phyloP scores from a whole-genome alignment of 2,113 vertebrate genomes.

The Lepidothrix coronata region DNA sequence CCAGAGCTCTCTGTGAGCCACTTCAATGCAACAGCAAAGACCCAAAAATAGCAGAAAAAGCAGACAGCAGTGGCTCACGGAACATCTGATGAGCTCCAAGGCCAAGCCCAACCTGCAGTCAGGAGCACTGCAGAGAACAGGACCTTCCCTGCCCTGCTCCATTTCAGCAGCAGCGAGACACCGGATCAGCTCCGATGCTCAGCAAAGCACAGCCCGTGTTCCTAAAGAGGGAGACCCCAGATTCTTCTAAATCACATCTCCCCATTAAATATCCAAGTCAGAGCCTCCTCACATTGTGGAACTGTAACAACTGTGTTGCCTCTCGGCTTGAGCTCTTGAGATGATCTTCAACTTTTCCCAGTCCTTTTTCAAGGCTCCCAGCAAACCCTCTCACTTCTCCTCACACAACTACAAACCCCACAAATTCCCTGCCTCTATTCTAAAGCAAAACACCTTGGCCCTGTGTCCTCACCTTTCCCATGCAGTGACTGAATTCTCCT shows the following conservation, averaged over 20 bases:
- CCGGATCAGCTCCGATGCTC: neutral
- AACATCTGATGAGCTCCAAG: constrained; percentile 20
- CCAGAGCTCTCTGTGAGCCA: constrained; percentile 17
- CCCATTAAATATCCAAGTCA: neutral
- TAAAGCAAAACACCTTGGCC: neutral
- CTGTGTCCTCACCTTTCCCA: neutral
- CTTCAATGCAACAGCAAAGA: neutral
- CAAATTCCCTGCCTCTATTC: neutral
- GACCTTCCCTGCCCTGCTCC: neutral
- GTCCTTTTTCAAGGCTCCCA: neutral
- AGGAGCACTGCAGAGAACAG: neutral
- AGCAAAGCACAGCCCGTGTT: neutral
- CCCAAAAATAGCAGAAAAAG: neutral
- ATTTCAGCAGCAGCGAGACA: neutral
- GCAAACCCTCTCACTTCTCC: neutral
- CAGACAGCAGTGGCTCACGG: neutral
- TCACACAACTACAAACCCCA: neutral
- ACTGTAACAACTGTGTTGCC: neutral
- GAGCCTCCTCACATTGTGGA: neutral
- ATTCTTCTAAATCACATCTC: neutral
- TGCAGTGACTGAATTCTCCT: neutral
- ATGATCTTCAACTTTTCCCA: neutral
- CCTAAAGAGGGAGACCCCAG: neutral
- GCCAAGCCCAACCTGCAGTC: neutral
- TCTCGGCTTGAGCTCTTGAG: neutral